A percentile compares a stretch with the other conserved stretches of the same genome.
Conservation (phyloP, 2,113 vertebrate species). For the Motacilla alba region DNA sequence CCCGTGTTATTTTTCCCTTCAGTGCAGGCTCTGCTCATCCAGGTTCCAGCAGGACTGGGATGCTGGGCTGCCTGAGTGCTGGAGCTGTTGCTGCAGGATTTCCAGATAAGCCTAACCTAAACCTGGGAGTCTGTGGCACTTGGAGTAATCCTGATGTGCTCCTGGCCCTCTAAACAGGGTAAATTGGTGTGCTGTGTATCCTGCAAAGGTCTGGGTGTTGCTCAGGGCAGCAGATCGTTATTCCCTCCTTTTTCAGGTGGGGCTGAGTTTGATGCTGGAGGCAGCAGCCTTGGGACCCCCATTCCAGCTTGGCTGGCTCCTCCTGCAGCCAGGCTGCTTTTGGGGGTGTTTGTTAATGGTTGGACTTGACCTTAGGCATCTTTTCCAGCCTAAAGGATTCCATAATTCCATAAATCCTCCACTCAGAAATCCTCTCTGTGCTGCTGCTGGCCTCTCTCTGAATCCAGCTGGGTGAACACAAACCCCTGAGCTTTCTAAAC, state of each 20-base stretch:
- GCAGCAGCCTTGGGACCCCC: background rate
- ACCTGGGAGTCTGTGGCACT: background rate
- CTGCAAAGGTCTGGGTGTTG: background rate
- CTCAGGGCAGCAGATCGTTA: background rate
- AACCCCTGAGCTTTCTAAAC: background rate
- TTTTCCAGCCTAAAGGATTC: background rate
- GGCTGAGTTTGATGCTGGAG: background rate
- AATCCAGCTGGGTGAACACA: background rate
- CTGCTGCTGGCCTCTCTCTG: background rate
- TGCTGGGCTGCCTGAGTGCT: background rate
- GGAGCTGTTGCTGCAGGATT: background rate
- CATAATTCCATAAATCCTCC: background rate
- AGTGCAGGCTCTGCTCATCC: background rate
- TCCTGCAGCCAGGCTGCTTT: background rate
- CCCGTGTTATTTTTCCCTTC: background rate
- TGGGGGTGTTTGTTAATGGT: accelerated
- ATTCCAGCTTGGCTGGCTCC: background rate
- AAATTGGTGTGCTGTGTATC: accelerated
- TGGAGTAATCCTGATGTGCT: background rate
- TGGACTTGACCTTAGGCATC: background rate
- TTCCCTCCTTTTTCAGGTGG: too few species aligned
- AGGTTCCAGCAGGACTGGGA: background rate
- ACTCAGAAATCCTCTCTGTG: background rate
- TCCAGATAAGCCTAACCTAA: background rate
- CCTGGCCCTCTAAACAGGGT: background rate